Conservation (phyloP, 2,888 invertebrate species). For the Papilio elwesi region DNA sequence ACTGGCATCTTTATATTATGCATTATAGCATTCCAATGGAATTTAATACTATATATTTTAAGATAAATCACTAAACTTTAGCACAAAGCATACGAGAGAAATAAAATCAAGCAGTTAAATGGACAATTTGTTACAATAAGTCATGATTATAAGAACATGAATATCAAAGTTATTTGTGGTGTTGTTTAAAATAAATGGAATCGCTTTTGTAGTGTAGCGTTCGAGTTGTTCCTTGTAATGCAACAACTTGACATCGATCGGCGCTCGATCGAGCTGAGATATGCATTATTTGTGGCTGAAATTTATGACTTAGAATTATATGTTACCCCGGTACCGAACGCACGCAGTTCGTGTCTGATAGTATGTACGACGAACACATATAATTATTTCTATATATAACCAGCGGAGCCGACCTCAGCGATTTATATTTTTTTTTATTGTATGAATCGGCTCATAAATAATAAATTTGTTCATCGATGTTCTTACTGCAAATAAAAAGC, state of each 20-base stretch:
- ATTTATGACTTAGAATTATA: constrained; percentile 70
- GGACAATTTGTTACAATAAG: constrained; percentile 27
- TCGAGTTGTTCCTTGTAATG: constrained; percentile 37
- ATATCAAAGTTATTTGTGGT: constrained; percentile 31
- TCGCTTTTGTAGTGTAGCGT: constrained; percentile 22
- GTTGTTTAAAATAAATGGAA: constrained; percentile 32
- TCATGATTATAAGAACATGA: constrained; percentile 27
- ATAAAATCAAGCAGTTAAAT: constrained; percentile 9
- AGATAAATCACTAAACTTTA: not conserved
- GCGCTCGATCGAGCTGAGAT: constrained; percentile 56
- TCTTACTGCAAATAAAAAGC: no score
- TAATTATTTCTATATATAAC: constrained; percentile 33
- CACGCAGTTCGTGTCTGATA: constrained; percentile 46
- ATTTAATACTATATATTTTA: no score
- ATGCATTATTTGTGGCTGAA: constrained; percentile 66
- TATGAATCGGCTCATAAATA: not conserved
- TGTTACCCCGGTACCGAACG: constrained; percentile 49
- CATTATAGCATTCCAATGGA: no score
- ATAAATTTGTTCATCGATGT: no score
- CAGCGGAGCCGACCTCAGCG: not conserved
- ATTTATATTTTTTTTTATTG: constrained; percentile 22
- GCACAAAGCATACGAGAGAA: not conserved
- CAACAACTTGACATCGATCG: constrained; percentile 59
- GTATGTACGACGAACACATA: constrained; percentile 17
- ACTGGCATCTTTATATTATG: no score